A percentile compares a stretch with the other conserved stretches of the same genome.
These are phyloP conservation scores for Colaptes auratus DNA, from an alignment of 2,113 vertebrate species.

Conservation along the genomic window DNA sequence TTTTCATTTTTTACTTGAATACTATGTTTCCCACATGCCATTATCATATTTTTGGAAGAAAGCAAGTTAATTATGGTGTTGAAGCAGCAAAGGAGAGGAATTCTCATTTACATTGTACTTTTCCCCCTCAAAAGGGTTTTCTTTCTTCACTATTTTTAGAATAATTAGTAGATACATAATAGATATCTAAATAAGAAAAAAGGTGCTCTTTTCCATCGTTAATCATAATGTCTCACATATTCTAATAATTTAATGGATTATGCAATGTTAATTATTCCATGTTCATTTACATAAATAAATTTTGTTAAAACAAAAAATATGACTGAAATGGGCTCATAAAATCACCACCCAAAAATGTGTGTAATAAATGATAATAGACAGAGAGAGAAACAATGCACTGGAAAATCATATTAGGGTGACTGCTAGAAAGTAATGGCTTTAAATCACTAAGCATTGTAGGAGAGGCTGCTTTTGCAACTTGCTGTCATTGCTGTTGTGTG, in stretches of 20 bases:
- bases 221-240: slow-evolving; percentile 39
- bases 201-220: background rate
- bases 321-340: slow-evolving; percentile 45
- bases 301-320: slow-evolving; percentile 32
- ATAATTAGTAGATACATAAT: slow-evolving; percentile 36
- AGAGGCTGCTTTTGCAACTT: background rate
- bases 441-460: background rate
- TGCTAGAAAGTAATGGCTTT: slow-evolving; percentile 45
- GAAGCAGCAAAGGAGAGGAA: slow-evolving; percentile 40
- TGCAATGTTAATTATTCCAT: too few relatives aligned
- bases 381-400: slow-evolving; percentile 31
- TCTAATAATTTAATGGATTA: slow-evolving; percentile 27
- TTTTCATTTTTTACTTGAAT: slow-evolving; percentile 28
- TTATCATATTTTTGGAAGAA: slow-evolving; percentile 1
- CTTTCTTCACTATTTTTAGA: slow-evolving; percentile 51
- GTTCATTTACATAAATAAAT: slow-evolving; percentile 21
- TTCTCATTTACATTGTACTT: slow-evolving; percentile 59
- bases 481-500: background rate
- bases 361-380: slow-evolving; percentile 56
- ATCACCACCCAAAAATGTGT: slow-evolving; percentile 1
- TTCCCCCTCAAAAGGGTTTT: slow-evolving; percentile 30
- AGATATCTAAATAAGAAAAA: slow-evolving; percentile 53
- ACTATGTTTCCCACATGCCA: background rate
- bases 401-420: slow-evolving; percentile 54
- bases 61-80: slow-evolving; percentile 65